These are phyloP conservation scores for Schizotus pectinicornis DNA, from an alignment of 2,888 invertebrate species.

Conservation along the genomic window DNA sequence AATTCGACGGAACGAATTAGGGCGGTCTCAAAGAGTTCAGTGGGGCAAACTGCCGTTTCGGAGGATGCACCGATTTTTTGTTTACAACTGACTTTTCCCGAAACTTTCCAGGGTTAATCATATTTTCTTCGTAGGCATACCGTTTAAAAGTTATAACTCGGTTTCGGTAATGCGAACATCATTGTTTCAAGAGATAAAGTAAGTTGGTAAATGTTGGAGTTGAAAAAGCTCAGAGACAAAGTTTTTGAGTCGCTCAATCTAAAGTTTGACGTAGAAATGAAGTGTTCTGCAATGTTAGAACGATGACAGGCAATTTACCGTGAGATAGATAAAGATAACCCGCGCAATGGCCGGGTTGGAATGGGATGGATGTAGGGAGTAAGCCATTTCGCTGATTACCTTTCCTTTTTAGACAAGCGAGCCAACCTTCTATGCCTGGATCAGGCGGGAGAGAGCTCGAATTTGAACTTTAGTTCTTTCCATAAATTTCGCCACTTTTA, in stretches of 20 bases:
- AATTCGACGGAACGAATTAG: neutral
- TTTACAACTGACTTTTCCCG: conserved; percentile 18
- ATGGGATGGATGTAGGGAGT: conserved; percentile 33
- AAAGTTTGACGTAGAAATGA: conserved; percentile 52
- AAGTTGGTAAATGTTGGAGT: conserved; percentile 40
- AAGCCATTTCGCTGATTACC: conserved; percentile 49
- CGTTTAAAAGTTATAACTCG: conserved; percentile 46
- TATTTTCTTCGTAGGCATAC: conserved; percentile 35
- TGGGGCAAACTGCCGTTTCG: neutral
- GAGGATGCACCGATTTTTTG: no score
- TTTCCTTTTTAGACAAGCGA: conserved; percentile 44
- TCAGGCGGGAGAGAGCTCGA: conserved; percentile 35
- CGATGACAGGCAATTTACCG: conserved; percentile 50
- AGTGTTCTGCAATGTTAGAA: conserved; percentile 50
- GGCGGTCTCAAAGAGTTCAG: neutral
- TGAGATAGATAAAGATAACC: conserved; percentile 39
- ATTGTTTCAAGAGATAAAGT: conserved; percentile 45
- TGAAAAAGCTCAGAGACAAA: conserved; percentile 45
- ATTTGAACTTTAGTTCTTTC: conserved; percentile 39
- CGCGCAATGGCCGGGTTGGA: conserved; percentile 24
- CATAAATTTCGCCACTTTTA: conserved; percentile 47
- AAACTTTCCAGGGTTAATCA: conserved; percentile 29
- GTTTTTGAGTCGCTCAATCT: conserved; percentile 47
- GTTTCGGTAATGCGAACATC: conserved; percentile 45
- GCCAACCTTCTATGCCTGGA: conserved; percentile 34